phyloP scores from a whole-genome alignment of 2,888 invertebrate genomes.

The Microchrysa polita region DNA sequence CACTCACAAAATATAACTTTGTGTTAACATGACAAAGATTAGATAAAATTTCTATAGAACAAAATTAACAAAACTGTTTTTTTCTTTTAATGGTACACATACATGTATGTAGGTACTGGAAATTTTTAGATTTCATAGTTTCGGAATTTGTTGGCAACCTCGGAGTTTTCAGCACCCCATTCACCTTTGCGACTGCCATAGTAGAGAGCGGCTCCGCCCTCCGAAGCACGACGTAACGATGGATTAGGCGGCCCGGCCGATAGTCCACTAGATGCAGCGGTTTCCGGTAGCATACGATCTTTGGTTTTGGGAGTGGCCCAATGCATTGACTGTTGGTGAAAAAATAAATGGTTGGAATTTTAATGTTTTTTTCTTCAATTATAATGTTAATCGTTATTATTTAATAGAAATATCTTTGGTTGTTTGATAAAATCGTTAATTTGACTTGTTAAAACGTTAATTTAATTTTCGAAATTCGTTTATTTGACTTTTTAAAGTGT shows the following conservation, averaged over 20 bases:
- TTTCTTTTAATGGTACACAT: too few species aligned
- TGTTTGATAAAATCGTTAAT: too few species aligned
- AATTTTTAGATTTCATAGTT: conserved; percentile 94
- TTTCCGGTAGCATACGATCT: conserved; percentile 82
- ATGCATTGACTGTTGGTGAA: conserved; percentile 81
- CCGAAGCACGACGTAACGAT: conserved; percentile 79
- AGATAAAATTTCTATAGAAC: conserved; percentile 40
- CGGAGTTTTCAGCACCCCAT: conserved; percentile 80
- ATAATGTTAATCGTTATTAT: too few species aligned
- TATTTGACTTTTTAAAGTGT: too few species aligned
- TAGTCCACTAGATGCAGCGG: conserved; percentile 68
- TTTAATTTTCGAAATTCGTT: too few species aligned
- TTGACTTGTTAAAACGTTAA: too few species aligned
- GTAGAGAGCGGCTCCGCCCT: conserved; percentile 85
- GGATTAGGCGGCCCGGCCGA: conserved; percentile 68
- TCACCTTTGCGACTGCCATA: conserved; percentile 68
- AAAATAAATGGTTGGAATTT: too few species aligned
- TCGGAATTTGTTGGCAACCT: conserved; percentile 86
- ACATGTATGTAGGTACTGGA: not conserved
- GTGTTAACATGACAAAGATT: conserved; percentile 22
- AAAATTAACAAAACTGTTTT: not conserved
- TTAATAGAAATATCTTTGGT: too few species aligned
- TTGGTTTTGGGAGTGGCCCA: conserved; percentile 92
- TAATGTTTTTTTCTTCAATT: too few species aligned
- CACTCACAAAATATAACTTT: too few species aligned